A percentile compares a stretch with the other conserved stretches of the same genome.
Conservation (phyloP, 2,797 vertebrate species). For the Sebastes dallii region DNA sequence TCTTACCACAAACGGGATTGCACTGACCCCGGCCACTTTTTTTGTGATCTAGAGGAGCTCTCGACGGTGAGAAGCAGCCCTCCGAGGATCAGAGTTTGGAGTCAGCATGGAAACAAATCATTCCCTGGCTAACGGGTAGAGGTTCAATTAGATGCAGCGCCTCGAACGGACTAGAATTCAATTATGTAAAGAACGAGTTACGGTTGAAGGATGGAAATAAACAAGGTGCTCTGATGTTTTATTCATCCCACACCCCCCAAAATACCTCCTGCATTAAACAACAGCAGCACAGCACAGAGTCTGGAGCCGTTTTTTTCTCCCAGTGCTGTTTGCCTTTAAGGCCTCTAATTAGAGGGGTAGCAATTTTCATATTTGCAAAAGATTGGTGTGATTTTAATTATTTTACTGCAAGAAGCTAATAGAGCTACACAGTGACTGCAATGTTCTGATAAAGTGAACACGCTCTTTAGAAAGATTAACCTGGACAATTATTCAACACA, state of each 20-base stretch:
- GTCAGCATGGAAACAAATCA: slow-evolving; percentile 72
- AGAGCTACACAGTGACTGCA: slow-evolving; percentile 5
- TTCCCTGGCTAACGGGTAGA: slow-evolving; percentile 56
- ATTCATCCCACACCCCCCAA: slow-evolving; percentile 70
- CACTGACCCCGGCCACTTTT: slow-evolving; percentile 6
- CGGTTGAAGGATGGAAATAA: slow-evolving; percentile 76
- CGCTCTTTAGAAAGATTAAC: slow-evolving; percentile 25
- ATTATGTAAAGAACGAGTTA: slow-evolving; percentile 77
- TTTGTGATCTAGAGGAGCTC: neutral
- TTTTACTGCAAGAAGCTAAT: slow-evolving; percentile 15
- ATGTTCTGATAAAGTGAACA: slow-evolving; percentile 17
- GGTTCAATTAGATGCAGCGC: slow-evolving; percentile 74
- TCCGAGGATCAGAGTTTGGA: slow-evolving; percentile 35
- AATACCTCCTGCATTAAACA: slow-evolving; percentile 74
- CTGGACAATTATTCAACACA: slow-evolving; percentile 15
- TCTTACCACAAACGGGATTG: slow-evolving; percentile 26
- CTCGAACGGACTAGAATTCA: slow-evolving; percentile 65
- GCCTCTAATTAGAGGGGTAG: slow-evolving; percentile 36
- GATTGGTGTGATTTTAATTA: slow-evolving; percentile 31
- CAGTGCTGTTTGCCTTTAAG: slow-evolving; percentile 38
- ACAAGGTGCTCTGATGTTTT: slow-evolving; percentile 77
- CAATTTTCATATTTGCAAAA: slow-evolving; percentile 41
- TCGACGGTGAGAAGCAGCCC: slow-evolving; percentile 6
- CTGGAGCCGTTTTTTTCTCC: neutral
- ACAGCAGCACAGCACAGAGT: slow-evolving; percentile 37